phyloP scores from a whole-genome alignment of 1,140 invertebrate species.

The Lucilia cuprina region DNA sequence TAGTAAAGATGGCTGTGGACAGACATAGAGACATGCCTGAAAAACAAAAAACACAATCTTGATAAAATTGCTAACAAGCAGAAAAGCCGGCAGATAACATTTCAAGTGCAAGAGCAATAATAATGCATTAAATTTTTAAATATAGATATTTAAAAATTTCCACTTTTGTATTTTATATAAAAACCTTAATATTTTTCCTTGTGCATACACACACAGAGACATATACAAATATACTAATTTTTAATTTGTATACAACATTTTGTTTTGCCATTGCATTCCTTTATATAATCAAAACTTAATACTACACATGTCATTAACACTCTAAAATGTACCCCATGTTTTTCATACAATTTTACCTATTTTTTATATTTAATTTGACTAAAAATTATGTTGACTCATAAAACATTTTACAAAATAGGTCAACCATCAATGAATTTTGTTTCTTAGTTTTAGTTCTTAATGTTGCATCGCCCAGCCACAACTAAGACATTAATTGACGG shows the following conservation, averaged over 20 bases:
- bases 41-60: background rate
- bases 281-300: background rate
- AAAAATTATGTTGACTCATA: constrained; percentile 23
- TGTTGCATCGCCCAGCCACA: background rate
- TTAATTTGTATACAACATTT: too few species aligned
- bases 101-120: constrained; percentile 31
- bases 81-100: background rate
- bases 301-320: background rate
- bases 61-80: background rate
- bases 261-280: too few species aligned
- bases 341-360: background rate
- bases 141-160: background rate
- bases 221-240: too few species aligned
- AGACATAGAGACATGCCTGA: background rate
- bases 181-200: background rate
- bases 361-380: background rate
- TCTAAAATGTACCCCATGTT: background rate
- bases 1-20: background rate
- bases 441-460: background rate
- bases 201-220: background rate
- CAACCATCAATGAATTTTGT: constrained; percentile 17
- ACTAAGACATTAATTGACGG: background rate
- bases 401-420: constrained; percentile 34
- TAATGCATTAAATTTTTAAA: constrained; percentile 12
- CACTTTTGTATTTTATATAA: background rate